Conservation (phyloP, 2,888 invertebrate genomes). For the Trichopoda pennipes region DNA sequence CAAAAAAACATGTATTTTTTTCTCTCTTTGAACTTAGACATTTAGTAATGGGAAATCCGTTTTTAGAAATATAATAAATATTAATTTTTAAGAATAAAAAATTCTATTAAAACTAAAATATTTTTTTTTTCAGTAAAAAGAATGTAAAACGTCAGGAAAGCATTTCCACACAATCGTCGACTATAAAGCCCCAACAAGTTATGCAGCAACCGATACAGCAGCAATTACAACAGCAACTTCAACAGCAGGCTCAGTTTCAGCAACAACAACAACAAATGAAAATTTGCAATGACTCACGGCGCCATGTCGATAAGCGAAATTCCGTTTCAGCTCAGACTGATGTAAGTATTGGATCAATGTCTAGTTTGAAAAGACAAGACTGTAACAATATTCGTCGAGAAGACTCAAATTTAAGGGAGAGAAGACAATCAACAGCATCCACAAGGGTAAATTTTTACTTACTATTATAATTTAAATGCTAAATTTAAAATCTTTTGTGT, state of each 20-base stretch:
- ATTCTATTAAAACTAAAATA: background rate
- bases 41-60: no score
- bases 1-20: no score
- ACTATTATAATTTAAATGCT: background rate
- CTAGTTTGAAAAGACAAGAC: constrained; percentile 74
- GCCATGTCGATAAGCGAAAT: constrained; percentile 76
- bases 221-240: constrained; percentile 75
- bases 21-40: no score
- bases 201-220: constrained; percentile 73
- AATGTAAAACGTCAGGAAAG: constrained; percentile 72
- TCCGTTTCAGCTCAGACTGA: constrained; percentile 80
- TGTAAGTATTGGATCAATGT: constrained; percentile 75
- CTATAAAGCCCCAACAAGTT: constrained; percentile 66
- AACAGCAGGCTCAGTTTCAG: constrained; percentile 69
- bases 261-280: constrained; percentile 66
- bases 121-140: constrained; percentile 72
- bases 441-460: constrained; percentile 71
- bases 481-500: background rate
- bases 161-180: constrained; percentile 69
- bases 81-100: background rate
- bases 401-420: constrained; percentile 75
- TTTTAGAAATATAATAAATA: no score
- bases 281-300: constrained; percentile 62
- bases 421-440: constrained; percentile 77
- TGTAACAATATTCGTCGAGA: constrained; percentile 74